phyloP scores from a whole-genome alignment of 1,140 invertebrate species.

The Drosophila bocki region DNA sequence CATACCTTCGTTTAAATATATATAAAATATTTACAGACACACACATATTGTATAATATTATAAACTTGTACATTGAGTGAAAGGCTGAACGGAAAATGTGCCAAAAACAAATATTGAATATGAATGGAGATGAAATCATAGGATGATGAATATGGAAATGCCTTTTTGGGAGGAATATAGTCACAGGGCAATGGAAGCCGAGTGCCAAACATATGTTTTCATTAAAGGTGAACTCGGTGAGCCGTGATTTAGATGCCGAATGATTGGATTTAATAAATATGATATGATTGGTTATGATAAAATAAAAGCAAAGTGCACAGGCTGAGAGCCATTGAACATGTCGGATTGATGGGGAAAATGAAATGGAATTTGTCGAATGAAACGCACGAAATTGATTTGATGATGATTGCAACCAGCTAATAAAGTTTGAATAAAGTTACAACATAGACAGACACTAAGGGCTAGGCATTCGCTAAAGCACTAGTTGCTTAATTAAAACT shows the following conservation, averaged over 20 bases:
- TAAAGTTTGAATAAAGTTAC: slow-evolving; percentile 38
- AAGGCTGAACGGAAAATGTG: slow-evolving; percentile 51
- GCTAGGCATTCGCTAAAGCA: slow-evolving; percentile 67
- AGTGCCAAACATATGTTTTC: slow-evolving; percentile 37
- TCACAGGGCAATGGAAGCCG: slow-evolving; percentile 26
- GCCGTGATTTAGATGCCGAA: slow-evolving; percentile 53
- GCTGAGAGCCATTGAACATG: slow-evolving; percentile 15
- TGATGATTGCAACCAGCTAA: slow-evolving; percentile 55
- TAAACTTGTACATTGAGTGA: slow-evolving; percentile 36
- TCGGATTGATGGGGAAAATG: slow-evolving; percentile 38
- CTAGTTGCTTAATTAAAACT: slow-evolving; percentile 51
- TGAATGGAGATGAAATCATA: slow-evolving; percentile 42
- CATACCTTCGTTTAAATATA: slow-evolving; percentile 47
- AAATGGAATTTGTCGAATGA: slow-evolving; percentile 32
- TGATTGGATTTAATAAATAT: slow-evolving; percentile 63
- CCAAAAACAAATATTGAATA: slow-evolving; percentile 57
- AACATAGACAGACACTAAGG: slow-evolving; percentile 36
- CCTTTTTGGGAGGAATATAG: slow-evolving; percentile 29
- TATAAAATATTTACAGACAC: slow-evolving; percentile 53
- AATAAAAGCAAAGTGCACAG: slow-evolving; percentile 39
- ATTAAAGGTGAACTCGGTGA: slow-evolving; percentile 50
- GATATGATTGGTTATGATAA: slow-evolving; percentile 32
- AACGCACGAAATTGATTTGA: slow-evolving; percentile 42
- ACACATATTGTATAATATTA: slow-evolving; percentile 32
- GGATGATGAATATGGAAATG: slow-evolving; percentile 46